phyloP scores from a whole-genome alignment of 1,140 invertebrate species.

The Pseudomyrmex flavicornis region DNA sequence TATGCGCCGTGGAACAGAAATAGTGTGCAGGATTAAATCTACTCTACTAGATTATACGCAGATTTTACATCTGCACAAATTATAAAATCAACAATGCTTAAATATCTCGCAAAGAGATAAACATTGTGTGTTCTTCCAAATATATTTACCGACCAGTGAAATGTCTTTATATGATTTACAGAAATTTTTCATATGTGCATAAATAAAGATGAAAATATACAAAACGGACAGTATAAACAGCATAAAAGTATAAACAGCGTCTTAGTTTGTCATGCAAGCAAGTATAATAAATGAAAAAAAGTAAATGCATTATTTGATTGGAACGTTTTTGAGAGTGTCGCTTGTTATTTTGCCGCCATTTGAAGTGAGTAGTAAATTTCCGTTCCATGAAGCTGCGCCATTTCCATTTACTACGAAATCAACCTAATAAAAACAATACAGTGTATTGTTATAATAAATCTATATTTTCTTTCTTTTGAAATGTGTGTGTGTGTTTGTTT shows the following conservation, averaged over 20 bases:
- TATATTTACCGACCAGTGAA: no score
- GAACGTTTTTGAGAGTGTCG: slow-evolving; percentile 89
- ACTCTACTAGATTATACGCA: no score
- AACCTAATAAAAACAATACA: slow-evolving; percentile 82
- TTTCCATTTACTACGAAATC: slow-evolving; percentile 93
- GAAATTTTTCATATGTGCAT: no score
- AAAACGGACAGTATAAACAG: neutral
- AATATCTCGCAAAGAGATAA: no score
- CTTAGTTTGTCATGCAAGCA: neutral
- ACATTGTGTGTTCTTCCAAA: no score
- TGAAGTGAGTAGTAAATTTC: slow-evolving; percentile 90
- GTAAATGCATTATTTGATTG: slow-evolving; percentile 89
- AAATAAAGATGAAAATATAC: slow-evolving; percentile 9
- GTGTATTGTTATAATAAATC: slow-evolving; percentile 53
- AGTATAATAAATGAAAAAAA: slow-evolving; percentile 5
- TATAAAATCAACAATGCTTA: no score
- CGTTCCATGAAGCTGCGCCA: slow-evolving; percentile 93
- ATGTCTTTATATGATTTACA: no score
- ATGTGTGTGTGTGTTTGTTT: neutral
- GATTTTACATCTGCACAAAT: no score
- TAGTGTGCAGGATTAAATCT: no score
- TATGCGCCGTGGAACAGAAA: no score
- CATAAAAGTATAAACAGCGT: neutral
- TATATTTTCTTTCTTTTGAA: slow-evolving; percentile 3
- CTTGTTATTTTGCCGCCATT: slow-evolving; percentile 89